Conservation (phyloP, 2,888 invertebrate genomes). For the Diaprepes abbreviatus region DNA sequence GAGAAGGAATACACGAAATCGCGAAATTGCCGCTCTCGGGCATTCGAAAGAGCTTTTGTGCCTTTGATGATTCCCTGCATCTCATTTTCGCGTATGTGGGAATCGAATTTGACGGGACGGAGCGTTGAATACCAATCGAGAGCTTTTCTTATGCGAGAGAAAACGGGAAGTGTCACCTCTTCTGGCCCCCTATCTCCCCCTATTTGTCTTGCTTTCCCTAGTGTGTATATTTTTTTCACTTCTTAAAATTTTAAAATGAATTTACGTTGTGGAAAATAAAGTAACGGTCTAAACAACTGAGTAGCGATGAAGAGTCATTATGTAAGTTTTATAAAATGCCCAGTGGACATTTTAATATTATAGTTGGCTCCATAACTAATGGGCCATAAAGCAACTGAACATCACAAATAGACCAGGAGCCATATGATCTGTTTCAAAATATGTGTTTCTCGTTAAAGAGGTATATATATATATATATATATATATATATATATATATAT, state of each 20-base stretch:
- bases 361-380: too few species aligned
- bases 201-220: conserved; percentile 35
- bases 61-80: conserved; percentile 70
- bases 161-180: conserved; percentile 61
- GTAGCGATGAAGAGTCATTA: too few species aligned
- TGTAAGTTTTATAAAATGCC: too few species aligned
- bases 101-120: conserved; percentile 68
- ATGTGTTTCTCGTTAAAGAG: too few species aligned
- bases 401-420: too few species aligned
- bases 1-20: conserved; percentile 44
- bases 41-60: conserved; percentile 65
- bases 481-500: too few species aligned
- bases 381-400: too few species aligned
- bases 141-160: conserved; percentile 55
- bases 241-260: neutral
- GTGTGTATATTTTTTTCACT: neutral
- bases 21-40: conserved; percentile 50
- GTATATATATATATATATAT: too few species aligned
- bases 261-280: too few species aligned
- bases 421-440: too few species aligned
- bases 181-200: conserved; percentile 40
- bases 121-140: conserved; percentile 68
- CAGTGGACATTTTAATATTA: too few species aligned
- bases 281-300: too few species aligned
- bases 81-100: conserved; percentile 68